These are phyloP conservation scores for Chromis chromis DNA, from an alignment of 2,797 vertebrate genomes.

Conservation along the genomic window DNA sequence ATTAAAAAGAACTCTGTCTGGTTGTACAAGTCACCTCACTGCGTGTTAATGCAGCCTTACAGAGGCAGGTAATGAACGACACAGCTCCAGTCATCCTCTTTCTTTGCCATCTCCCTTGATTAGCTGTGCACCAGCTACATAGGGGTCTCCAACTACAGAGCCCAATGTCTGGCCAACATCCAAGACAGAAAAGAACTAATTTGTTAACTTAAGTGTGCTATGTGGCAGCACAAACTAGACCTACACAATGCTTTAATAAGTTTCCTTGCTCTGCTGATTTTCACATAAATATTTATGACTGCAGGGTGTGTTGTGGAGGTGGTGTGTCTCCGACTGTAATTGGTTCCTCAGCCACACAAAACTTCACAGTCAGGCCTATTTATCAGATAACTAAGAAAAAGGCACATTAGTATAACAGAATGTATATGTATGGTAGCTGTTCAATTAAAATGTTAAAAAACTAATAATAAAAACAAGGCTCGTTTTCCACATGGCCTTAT, in stretches of 20 bases:
- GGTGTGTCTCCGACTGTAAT: conserved; percentile 26
- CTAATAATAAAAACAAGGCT: not conserved
- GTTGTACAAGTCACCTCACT: not conserved
- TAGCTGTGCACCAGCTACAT: conserved; percentile 29
- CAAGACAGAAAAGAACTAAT: conserved; percentile 40
- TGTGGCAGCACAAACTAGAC: conserved; percentile 37
- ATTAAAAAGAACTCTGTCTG: not conserved
- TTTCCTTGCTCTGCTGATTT: conserved; percentile 46
- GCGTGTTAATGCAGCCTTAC: conserved; percentile 13
- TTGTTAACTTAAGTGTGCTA: conserved; percentile 47
- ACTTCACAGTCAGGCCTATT: not conserved
- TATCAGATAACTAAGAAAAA: conserved; percentile 12
- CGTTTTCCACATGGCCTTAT: not conserved
- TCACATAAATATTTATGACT: conserved; percentile 62
- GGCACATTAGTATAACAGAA: not conserved
- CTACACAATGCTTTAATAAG: conserved; percentile 47
- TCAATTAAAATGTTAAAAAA: not conserved
- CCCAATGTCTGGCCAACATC: conserved; percentile 42
- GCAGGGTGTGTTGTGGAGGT: conserved; percentile 6
- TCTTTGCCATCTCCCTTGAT: conserved; percentile 19
- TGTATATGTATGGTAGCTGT: not conserved
- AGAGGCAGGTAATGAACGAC: conserved; percentile 37
- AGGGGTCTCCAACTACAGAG: conserved; percentile 26
- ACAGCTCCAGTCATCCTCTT: conserved; percentile 12
- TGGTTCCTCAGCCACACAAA: conserved; percentile 32